Percentiles rank a stretch among this genome's conserved stretches.
phyloP scores from a whole-genome alignment of 30 jellyfish, hydroid and myxozoan species.

The Turritopsis dohrnii region DNA sequence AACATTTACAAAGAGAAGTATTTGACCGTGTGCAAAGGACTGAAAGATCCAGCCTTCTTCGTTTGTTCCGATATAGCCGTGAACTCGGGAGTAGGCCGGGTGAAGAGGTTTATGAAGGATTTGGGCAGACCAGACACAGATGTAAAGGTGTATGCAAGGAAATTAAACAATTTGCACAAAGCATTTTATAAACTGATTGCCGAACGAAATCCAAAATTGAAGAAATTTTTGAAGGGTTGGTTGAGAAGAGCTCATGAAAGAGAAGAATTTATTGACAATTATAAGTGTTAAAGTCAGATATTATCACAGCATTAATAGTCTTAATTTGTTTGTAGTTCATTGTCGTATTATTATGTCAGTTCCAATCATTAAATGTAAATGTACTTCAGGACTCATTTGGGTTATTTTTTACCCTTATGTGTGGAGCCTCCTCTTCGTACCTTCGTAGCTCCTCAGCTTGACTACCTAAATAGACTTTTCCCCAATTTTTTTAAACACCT shows the following conservation, averaged over 20 bases:
- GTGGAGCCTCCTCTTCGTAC: too few species aligned
- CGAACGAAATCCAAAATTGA: not conserved
- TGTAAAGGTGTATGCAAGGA: not conserved
- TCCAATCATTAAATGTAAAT: too few species aligned
- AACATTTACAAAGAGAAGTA: not conserved
- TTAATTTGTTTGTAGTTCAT: too few species aligned
- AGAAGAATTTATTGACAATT: slow-evolving; percentile 2
- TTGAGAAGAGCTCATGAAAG: slow-evolving; percentile 1
- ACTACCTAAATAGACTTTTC: too few species aligned
- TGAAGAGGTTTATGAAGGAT: too few species aligned
- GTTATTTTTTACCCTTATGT: too few species aligned
- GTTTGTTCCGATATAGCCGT: not conserved
- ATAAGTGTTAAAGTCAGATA: not conserved
- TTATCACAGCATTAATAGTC: too few species aligned
- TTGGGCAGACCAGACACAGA: not conserved
- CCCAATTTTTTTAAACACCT: too few species aligned
- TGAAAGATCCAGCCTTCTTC: not conserved
- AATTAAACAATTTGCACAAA: not conserved
- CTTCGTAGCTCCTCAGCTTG: too few species aligned
- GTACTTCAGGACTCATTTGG: too few species aligned
- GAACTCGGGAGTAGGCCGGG: not conserved
- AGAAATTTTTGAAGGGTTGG: not conserved
- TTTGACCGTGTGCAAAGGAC: not conserved
- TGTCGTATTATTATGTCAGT: too few species aligned
- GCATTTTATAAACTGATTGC: not conserved